phyloP scores from a whole-genome alignment of 1,140 invertebrate genomes.

The Sinonovacula constricta region DNA sequence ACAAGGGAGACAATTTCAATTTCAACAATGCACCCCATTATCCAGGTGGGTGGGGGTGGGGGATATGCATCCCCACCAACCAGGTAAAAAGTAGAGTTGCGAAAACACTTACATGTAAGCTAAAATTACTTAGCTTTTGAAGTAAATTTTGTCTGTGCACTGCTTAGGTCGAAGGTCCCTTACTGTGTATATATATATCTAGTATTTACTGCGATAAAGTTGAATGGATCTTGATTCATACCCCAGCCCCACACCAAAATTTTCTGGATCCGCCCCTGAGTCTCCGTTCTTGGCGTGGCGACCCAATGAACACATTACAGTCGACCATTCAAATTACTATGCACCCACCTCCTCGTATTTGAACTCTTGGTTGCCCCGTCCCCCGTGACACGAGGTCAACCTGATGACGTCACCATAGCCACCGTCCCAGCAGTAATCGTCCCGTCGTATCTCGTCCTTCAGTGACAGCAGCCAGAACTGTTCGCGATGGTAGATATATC shows the following conservation, averaged over 20 bases:
- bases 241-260: neutral
- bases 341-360: conserved; percentile 28
- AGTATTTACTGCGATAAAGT: neutral
- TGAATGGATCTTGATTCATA: neutral
- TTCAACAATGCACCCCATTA: too few relatives aligned
- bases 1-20: too few relatives aligned
- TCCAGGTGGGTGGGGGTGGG: too few relatives aligned
- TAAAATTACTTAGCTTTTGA: too few relatives aligned
- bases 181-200: neutral
- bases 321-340: neutral
- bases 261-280: neutral
- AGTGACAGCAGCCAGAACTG: conserved; percentile 46
- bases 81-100: too few relatives aligned
- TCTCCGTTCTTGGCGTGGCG: neutral
- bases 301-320: neutral
- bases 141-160: too few relatives aligned
- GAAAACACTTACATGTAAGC: too few relatives aligned
- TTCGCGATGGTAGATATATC: neutral
- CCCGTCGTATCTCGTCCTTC: conserved; percentile 33
- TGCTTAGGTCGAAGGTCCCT: neutral
- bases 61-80: too few relatives aligned
- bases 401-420: conserved; percentile 5
- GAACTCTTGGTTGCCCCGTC: conserved; percentile 34
- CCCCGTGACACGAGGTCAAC: conserved; percentile 22
- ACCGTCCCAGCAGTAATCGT: conserved; percentile 32